phyloP scores from a whole-genome alignment of 2,888 invertebrate genomes.

The Pteria penguin region DNA sequence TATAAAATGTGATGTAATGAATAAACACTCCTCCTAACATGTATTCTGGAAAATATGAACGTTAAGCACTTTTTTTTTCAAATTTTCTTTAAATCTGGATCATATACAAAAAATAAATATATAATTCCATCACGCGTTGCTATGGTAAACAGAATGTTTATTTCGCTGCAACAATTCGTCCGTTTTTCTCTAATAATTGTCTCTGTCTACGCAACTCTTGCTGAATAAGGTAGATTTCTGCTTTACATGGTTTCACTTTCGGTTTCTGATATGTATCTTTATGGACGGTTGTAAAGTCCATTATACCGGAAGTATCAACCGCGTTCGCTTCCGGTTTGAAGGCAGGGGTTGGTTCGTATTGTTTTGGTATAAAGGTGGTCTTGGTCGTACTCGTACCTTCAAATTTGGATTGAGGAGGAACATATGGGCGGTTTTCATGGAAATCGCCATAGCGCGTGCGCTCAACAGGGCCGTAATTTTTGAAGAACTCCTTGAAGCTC shows the following conservation, averaged over 20 bases:
- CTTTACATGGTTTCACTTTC: slow-evolving; percentile 66
- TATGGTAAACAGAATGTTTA: too few species aligned
- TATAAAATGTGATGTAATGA: too few species aligned
- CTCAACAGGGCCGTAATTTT: slow-evolving; percentile 67
- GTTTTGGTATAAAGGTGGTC: slow-evolving; percentile 66
- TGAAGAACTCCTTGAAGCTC: slow-evolving; percentile 71
- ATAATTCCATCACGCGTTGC: too few species aligned
- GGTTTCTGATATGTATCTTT: slow-evolving; percentile 66
- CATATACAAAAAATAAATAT: too few species aligned
- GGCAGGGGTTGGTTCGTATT: slow-evolving; percentile 54
- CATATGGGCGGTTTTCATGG: slow-evolving; percentile 73
- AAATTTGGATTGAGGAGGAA: slow-evolving; percentile 69
- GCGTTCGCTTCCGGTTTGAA: slow-evolving; percentile 68
- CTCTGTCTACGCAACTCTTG: slow-evolving; percentile 61
- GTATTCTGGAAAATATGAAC: too few species aligned
- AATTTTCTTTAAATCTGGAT: too few species aligned
- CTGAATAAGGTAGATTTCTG: slow-evolving; percentile 69
- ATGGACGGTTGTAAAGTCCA: slow-evolving; percentile 73
- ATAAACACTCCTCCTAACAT: too few species aligned
- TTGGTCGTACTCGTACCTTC: slow-evolving; percentile 58
- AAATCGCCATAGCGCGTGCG: slow-evolving; percentile 73
- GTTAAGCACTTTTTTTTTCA: too few species aligned
- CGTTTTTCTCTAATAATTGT: neutral
- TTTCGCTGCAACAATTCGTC: neutral
- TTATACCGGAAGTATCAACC: slow-evolving; percentile 54